Percentiles rank a stretch among this genome's conserved stretches.
Conservation (phyloP, 2,113 vertebrate genomes). For the rat (Rattus norvegicus) region DNA sequence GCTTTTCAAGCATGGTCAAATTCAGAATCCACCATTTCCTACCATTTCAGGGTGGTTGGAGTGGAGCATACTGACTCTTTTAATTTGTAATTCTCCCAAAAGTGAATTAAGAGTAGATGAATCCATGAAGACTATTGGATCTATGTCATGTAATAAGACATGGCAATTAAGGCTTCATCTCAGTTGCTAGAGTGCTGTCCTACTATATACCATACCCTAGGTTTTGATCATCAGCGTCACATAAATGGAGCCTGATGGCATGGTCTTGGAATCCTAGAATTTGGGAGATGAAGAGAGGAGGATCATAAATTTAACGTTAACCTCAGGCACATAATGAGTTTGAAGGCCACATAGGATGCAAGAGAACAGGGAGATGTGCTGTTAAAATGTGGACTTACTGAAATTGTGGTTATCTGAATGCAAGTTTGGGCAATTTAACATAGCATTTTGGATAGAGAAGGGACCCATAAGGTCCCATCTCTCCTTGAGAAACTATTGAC, state of each 20-base stretch:
- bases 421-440: neutral
- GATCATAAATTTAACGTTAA: neutral
- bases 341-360: neutral
- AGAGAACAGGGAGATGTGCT: neutral
- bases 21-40: neutral
- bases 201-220: neutral
- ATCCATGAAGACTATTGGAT: neutral
- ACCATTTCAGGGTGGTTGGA: accelerated
- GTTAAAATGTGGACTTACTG: too few relatives aligned
- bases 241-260: neutral
- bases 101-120: neutral
- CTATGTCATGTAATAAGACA: neutral
- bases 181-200: neutral
- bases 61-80: neutral
- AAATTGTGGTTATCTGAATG: neutral
- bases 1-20: neutral
- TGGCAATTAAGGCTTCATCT: neutral
- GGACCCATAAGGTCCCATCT: too few relatives aligned
- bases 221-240: neutral
- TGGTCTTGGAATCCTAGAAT: neutral
- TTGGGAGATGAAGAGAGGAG: neutral
- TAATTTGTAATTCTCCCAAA: neutral
- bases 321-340: neutral
- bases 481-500: neutral
- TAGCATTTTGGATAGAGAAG: too few relatives aligned